Evolutionary conservation across 2,113 vertebrate species (phyloP), one percentile per base, ranked within the genome.

Genomic region (Oncorhynchus tshawytscha): DNA sequence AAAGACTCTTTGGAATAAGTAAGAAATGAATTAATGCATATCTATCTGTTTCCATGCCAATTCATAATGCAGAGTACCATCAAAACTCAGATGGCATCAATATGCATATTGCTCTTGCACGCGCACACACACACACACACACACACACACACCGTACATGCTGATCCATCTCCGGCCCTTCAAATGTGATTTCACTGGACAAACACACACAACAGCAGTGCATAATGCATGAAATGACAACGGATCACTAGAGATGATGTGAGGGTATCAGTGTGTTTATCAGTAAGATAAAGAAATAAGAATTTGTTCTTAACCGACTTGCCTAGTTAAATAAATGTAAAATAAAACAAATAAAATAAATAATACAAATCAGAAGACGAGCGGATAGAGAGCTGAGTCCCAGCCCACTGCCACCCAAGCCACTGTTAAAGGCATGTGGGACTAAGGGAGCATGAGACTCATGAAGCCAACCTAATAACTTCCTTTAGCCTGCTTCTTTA

Each of bases 401-500:
- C n/a, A 54, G 49, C 2, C 15, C 15, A 54, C 49, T 18, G 49
- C 49, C 49, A 54, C 31, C 59, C 16, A 22, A 5, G n/a, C 59
- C 59, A 5, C 12, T 60, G 20, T 22, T n/a, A 60, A 29, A 15
- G 18, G n/a, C 76, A 82, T 73, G 70, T 68, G 60, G 73, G 70
- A 71, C 39, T 67, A 8, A 62, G 67, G 11, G 67, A 72, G 72
- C 81, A 82, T 72, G 81, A 77, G 65, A 57, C 72, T 51, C 78
- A 69, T 81, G 75, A 54, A 34, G 70, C 57, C 74, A 0, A 54
- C 25, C 73, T 27, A 75, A 84, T 87, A 81, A 71, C 78, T 1
- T 24, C 84, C 80, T 84, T 88, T 83, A 89, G 81, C 80, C 70
- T 72, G 31, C 70, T 48, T 60, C 51, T 86, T 87, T 84, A 86